Base-by-base conservation (phyloP, 1,140 invertebrate species). In the Drosophila albomicans region DNA sequence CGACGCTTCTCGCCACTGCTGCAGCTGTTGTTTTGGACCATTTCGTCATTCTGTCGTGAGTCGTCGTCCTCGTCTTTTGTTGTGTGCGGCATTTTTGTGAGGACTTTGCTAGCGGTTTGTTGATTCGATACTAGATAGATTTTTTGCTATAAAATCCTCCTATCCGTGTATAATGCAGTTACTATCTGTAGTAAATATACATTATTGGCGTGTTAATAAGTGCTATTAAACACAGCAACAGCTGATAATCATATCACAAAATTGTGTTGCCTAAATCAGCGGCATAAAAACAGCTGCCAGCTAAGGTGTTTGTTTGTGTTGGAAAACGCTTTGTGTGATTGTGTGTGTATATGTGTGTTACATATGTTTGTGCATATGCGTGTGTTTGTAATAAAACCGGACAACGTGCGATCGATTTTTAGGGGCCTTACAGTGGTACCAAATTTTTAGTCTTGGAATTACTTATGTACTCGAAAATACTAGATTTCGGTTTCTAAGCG, bases 401-500 rank as follows among this genome's bases (percentile, higher is more conserved):
- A 70, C 57, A 80, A 72, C 75, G 77, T 82, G 86, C 65, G 85
- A 89, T 89, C 85, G 85, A 89, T 89, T 89, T 89, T 89, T 81
- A 57, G 62, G 64, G 52, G 66, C 13, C 51, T 65, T 48, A 72
- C 79, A 67, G 65, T 78, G 63, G 46, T 45, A 35, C 16, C 4
- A 71, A 35, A 13, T 52, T 32, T 3, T 13, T n/a, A 64, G 38
- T 38, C 20, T 49, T 10, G 8, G 2, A 10, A 38, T 32, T 5
- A 7, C 32, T 32, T 32, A 7, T 32, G 32, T 8, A 2, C 35
- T 38, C 35, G 10, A 38, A 38, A 38, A 10, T 38, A 38, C 32
- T 8, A 7, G 7, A 32, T 20, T n/a, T 15, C 11, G 43, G 8
- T 1, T 45, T 15, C n/a, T 48, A 48, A 5, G 8, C 38, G 3